phyloP scores from a whole-genome alignment of 2,113 vertebrate species.

The Gulo gulo region DNA sequence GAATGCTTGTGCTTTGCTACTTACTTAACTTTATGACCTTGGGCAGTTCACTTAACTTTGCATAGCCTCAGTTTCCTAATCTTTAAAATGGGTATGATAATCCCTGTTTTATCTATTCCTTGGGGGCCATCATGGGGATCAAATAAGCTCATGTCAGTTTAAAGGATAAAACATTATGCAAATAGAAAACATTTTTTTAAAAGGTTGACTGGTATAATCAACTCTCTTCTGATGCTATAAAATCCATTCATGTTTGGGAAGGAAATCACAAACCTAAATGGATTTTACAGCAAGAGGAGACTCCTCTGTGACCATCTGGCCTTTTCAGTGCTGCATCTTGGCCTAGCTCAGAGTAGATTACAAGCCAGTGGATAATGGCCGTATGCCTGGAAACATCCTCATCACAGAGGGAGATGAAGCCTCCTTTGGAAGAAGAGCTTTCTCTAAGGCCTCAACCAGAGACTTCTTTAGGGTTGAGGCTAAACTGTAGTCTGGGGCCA shows the following conservation, averaged over 20 bases:
- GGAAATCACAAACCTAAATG: background rate
- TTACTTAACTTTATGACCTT: background rate
- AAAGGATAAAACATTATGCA: background rate
- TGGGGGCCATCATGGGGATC: background rate
- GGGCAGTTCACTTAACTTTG: background rate
- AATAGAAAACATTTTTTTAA: background rate
- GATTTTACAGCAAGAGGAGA: background rate
- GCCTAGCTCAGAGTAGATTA: background rate
- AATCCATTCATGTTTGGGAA: constrained; percentile 34
- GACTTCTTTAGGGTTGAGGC: background rate
- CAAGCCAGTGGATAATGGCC: background rate
- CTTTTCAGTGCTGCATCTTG: background rate
- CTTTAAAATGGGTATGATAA: constrained; percentile 12
- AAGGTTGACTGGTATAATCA: background rate
- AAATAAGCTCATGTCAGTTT: background rate
- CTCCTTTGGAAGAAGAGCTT: background rate
- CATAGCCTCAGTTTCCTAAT: background rate
- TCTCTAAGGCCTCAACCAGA: background rate
- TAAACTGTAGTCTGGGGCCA: background rate
- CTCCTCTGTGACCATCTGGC: background rate
- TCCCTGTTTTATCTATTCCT: background rate
- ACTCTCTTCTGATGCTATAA: background rate
- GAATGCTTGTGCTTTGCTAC: background rate
- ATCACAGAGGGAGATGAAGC: background rate
- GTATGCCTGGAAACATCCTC: background rate